Evolutionary conservation across 2,797 vertebrate species (phyloP), one percentile per base, ranked within the genome.

Genomic region (Sebastes goodei): DNA sequence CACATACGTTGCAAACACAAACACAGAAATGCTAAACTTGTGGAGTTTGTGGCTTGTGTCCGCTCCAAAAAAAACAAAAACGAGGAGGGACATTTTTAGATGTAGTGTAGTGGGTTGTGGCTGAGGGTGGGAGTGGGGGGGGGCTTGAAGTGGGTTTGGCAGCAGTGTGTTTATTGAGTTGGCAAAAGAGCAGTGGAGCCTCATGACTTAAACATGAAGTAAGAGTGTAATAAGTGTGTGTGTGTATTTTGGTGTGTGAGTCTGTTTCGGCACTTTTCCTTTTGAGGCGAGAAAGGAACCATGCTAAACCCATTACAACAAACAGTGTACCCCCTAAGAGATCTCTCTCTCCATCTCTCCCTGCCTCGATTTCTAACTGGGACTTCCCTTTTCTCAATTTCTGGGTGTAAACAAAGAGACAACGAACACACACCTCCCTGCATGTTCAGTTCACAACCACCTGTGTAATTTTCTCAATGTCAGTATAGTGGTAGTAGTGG

Each of bases 151-250:
- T 79, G 69, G 83, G 61, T 78, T 87, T 78, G 76, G 82, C 52
- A 80, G 61, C 29, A 64, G 46, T 76, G 61, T 71, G 17, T 77
- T 86, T 76, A 84, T 73, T 80, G 76, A 88, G 74, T 68, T 76
- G 78, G 83, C 77, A 86, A 85, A 89, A 84, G 71, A 86, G 78
- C 52, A 83, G 76, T 15, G 27, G 56, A 81, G 65, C 62, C 82
- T 88, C 76, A 90, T 90, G 84, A 89, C 74, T 92, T 85, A 92
- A 87, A 90, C 83, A 90, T 92, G 81, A 81, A 77, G 53, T 70
- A 80, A 57, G 33, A 74, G 38, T 64, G 80, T 80, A 66, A 85
- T 71, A 86, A 81, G 70, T 74, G 67, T 82, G 76, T 82, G 76
- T 79, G 66, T 70, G 61, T 14, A 52, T 65, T 71, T 86, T 77